Evolutionary conservation across 2,888 invertebrate genomes (phyloP).

Genomic region (Allophyes oxyacanthae): DNA sequence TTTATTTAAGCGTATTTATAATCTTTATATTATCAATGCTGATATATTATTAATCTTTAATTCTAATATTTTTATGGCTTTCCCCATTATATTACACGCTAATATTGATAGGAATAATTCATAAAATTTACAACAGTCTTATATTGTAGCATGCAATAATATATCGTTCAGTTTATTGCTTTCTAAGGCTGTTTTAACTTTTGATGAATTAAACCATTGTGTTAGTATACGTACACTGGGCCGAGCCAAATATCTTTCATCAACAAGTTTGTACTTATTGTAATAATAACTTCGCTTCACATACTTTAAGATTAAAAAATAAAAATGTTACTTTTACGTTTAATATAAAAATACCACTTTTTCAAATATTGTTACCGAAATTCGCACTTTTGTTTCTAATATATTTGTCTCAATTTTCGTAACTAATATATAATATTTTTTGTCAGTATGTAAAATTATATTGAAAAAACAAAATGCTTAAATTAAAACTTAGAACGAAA

Average conservation of each 20-base stretch:
- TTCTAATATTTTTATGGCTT: constrained; percentile 86
- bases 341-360: constrained; percentile 85
- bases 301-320: constrained; percentile 71
- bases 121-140: constrained; percentile 71
- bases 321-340: constrained; percentile 72
- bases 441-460: constrained; percentile 60
- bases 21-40: constrained; percentile 88
- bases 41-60: constrained; percentile 88
- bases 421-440: constrained; percentile 63
- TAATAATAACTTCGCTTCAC: constrained; percentile 72
- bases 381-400: constrained; percentile 75
- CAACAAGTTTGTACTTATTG: constrained; percentile 85
- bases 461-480: constrained; percentile 60
- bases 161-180: constrained; percentile 21
- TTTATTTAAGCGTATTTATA: constrained; percentile 90
- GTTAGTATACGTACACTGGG: constrained; percentile 78
- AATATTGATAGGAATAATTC: constrained; percentile 71
- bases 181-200: constrained; percentile 68
- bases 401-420: constrained; percentile 70
- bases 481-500: constrained; percentile 59
- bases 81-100: constrained; percentile 76
- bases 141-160: constrained; percentile 28
- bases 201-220: constrained; percentile 67
- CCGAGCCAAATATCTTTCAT: constrained; percentile 76
- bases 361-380: constrained; percentile 78